phyloP scores from a whole-genome alignment of 2,797 vertebrate genomes.

The Fratercula arctica region DNA sequence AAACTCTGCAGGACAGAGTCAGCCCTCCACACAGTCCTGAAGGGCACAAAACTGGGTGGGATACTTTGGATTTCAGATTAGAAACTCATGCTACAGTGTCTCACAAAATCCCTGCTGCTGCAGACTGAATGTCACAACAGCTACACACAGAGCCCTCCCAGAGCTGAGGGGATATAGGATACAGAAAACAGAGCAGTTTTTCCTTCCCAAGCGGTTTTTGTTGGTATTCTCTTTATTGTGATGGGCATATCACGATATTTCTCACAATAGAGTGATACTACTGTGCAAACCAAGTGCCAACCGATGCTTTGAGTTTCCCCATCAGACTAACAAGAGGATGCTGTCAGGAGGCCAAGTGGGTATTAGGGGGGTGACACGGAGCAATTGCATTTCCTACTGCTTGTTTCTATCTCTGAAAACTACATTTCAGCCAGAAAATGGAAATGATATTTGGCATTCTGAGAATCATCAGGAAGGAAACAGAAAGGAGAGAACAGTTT shows the following conservation, averaged over 20 bases:
- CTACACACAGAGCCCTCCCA: background rate
- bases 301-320: background rate
- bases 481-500: background rate
- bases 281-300: background rate
- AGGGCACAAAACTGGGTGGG: background rate
- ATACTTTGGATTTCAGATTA: background rate
- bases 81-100: background rate
- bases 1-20: background rate
- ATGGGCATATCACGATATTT: accelerated
- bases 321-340: background rate
- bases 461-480: background rate
- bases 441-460: background rate
- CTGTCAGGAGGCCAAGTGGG: background rate
- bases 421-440: background rate
- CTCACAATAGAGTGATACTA: background rate
- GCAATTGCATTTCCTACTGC: background rate
- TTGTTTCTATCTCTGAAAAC: background rate
- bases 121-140: background rate
- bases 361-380: background rate
- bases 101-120: background rate
- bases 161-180: background rate
- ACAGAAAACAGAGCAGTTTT: background rate
- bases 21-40: background rate
- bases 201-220: background rate
- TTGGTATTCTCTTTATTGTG: background rate